A percentile compares a stretch with the other conserved stretches of the same genome.
These are phyloP conservation scores for Caenorhabditis remanei DNA, from an alignment of 1,140 invertebrate genomes.

Conservation along the genomic window DNA sequence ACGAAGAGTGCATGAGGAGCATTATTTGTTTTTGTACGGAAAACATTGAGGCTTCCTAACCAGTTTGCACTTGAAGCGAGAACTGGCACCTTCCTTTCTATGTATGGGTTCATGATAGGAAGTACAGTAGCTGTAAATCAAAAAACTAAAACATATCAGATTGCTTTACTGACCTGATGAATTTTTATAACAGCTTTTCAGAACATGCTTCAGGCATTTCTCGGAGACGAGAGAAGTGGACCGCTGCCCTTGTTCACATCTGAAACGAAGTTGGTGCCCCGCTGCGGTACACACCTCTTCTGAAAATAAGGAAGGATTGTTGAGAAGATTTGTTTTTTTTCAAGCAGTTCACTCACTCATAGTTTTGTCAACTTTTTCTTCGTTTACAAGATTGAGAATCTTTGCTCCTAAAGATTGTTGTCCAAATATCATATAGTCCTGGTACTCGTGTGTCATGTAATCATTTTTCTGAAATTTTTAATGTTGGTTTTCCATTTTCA, in stretches of 20 bases:
- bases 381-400: constrained; percentile 6
- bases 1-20: constrained; percentile 12
- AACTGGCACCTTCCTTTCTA: neutral
- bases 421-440: constrained; percentile 31
- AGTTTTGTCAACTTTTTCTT: neutral
- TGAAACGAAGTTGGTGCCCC: constrained; percentile 9
- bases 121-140: neutral
- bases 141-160: neutral
- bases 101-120: neutral
- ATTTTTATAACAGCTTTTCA: constrained; percentile 45
- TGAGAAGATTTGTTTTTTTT: too few relatives aligned
- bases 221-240: constrained; percentile 28
- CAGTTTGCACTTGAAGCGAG: neutral
- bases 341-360: neutral
- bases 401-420: constrained; percentile 13
- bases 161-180: neutral
- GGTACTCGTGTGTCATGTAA: constrained; percentile 20
- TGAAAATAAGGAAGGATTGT: neutral
- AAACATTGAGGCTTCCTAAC: neutral
- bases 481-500: neutral
- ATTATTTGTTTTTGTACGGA: neutral
- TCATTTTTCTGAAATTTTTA: neutral
- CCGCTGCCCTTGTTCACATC: constrained; percentile 42
- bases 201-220: constrained; percentile 29
- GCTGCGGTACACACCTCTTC: constrained; percentile 19